Base-by-base conservation (phyloP, 2,113 vertebrate genomes). In the Columba livia region DNA sequence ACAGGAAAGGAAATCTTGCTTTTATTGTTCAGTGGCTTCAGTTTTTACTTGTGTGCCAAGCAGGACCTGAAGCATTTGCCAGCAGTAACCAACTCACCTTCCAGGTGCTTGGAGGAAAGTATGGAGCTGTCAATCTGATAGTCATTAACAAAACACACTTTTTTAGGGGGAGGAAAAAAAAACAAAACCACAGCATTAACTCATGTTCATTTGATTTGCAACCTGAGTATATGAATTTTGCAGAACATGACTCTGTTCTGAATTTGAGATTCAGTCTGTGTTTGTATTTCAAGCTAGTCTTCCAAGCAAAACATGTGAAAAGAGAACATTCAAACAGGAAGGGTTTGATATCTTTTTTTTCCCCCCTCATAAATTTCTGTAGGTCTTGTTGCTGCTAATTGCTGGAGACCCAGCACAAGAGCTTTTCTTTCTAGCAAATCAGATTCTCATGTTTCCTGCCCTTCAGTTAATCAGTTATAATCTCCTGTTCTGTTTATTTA, bases 301-400 rank as follows among this genome's bases (percentile, higher is more conserved):
- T 96, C 92, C 96, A 96, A 96, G 88, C 53, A 91, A 97, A 96
- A 97, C 82, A 95, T n/a, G 10, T 86, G 93, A 78, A 94, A 92
- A 82, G 85, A 88, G 93, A 96, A 94, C 79, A 91, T 93, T 96
- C 83, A 91, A 96, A 96, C 88, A 95, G 94, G 94, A 96, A 91
- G 60, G 38, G 54, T 71, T 80, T 3, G 7, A 48, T 75, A 4
- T 73, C 85, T 90, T 80, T 82, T 77, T 61, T 7, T 29, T 38
- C 38, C 25, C 51, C 60, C 51, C 64, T 88, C 79, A 44, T 80
- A 84, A 90, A 84, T 93, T 94, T 95, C 82, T 90, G 60, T 86
- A 80, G 79, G 64, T 93, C 90, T 88, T 84, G 47, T 74, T 90
- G 78, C 58, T 84, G 88, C 85, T 95, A 88, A 96, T 96, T 95